Conservation (phyloP, 2,888 invertebrate species). For the Hofmannophila pseudospretella region DNA sequence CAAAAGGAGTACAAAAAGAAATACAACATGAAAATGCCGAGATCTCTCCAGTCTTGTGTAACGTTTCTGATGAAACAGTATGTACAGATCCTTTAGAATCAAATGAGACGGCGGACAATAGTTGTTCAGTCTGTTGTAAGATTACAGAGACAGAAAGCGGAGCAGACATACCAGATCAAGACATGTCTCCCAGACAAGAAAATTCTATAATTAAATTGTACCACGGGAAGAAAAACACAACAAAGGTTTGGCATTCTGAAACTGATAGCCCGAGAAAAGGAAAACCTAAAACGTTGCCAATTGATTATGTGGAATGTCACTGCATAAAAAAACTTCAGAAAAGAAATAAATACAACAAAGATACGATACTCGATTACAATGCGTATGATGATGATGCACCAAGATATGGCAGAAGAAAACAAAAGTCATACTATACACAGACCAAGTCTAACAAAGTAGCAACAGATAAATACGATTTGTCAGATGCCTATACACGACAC, state of each 20-base stretch:
- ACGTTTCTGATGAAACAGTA: slow-evolving; percentile 4
- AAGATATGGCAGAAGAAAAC: not conserved
- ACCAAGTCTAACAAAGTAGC: not conserved
- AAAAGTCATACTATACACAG: not conserved
- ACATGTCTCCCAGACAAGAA: slow-evolving; percentile 4
- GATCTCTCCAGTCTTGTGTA: slow-evolving; percentile 7
- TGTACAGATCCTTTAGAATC: not conserved
- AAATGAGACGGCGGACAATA: not conserved
- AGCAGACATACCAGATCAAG: slow-evolving; percentile 7
- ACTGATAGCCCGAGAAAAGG: not conserved
- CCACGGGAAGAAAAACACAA: slow-evolving; percentile 15
- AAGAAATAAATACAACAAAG: not conserved
- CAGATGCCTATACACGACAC: too few relatives aligned
- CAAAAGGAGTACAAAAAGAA: slow-evolving; percentile 9
- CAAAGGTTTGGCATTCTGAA: slow-evolving; percentile 1
- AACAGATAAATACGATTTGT: not conserved
- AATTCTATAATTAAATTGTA: slow-evolving; percentile 16
- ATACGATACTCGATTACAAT: not conserved
- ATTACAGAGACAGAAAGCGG: not conserved
- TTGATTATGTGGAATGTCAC: not conserved
- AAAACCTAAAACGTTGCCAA: not conserved
- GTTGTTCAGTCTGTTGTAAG: not conserved
- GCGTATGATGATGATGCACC: not conserved
- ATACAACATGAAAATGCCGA: slow-evolving; percentile 5
- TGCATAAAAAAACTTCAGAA: not conserved